Evolutionary conservation across 2,113 vertebrate genomes (phyloP), one percentile per base, ranked within the genome.

Genomic region (Ptilonorhynchus violaceus): DNA sequence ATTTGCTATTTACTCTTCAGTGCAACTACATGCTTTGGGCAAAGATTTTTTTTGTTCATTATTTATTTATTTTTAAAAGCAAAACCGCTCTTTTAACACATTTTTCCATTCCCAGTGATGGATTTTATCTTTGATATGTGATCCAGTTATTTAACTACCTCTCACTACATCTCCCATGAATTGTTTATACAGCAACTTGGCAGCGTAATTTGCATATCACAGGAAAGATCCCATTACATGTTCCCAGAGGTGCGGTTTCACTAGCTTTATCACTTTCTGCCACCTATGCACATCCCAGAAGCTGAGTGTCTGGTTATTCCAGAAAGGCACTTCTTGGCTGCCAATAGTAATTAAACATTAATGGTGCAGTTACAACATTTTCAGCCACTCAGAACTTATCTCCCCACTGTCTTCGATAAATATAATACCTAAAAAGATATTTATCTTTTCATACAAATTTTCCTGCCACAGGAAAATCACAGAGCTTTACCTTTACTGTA

Each of bases 271-370:
- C 67, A 84, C 75, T 93, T 93, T 74, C 59, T 89, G 82, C 88
- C 95, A 96, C 93, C 90, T 89, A 96, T 96, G 86, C 66, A 78
- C 58, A 85, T 81, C 81, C 92, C 93, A 15, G 27, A 47, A 97
- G 91, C 73, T 80, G 64, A 56, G 42, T 66, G 55, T 85, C 92
- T 88, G 66, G 76, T 87, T 96, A 91, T 88, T 37, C 70, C 79
- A 76, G 80, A 96, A 95, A 93, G 33, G 39, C 56, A 42, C 60
- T 95, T 90, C 88, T 85, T 81, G 69, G 72, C 88, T 84, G 83
- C 84, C 88, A 78, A 88, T 21, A 55, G 30, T 86, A 94, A 93
- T 87, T 78, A 91, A 95, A 96, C 41, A 94, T 94, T 93, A 93
- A 95, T 69, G 76, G 27, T 69, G 41, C 37, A 50, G 72, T 75